phyloP scores from a whole-genome alignment of 2,113 vertebrate genomes.

The Hystrix brachyura region DNA sequence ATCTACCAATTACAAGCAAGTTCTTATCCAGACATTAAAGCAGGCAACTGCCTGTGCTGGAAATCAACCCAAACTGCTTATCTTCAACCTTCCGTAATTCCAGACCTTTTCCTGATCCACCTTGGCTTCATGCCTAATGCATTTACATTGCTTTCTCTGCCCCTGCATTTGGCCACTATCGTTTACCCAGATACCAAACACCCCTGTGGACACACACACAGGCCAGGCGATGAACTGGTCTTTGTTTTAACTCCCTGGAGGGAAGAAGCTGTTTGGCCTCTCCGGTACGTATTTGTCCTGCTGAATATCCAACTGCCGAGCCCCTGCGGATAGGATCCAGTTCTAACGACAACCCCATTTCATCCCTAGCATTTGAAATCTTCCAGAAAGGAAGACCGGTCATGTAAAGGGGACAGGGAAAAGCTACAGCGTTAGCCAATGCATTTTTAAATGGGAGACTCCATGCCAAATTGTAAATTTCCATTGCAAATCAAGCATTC shows the following conservation, averaged over 20 bases:
- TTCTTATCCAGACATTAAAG: conserved; percentile 72
- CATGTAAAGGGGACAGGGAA: neutral
- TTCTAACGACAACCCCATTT: neutral
- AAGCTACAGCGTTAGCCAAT: neutral
- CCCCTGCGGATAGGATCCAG: neutral
- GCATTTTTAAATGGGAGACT: conserved; percentile 6
- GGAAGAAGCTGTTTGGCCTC: conserved; percentile 41
- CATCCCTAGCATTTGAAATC: conserved; percentile 53
- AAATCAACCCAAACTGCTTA: conserved; percentile 64
- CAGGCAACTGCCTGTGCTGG: conserved; percentile 55
- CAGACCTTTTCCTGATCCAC: conserved; percentile 20
- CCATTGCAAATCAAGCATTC: conserved; percentile 59
- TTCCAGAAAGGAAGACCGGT: conserved; percentile 62
- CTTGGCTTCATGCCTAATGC: conserved; percentile 64
- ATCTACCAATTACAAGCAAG: conserved; percentile 75
- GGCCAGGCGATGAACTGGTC: neutral
- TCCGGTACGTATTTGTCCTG: conserved; percentile 19
- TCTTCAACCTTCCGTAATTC: conserved; percentile 58
- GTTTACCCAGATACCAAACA: conserved; percentile 21
- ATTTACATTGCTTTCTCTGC: neutral
- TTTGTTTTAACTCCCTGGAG: conserved; percentile 41
- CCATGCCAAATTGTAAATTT: conserved; percentile 18
- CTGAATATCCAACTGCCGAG: neutral
- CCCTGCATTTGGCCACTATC: neutral
- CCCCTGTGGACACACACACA: neutral